Evolutionary conservation across 35 echinoderm and acorn worm species (phyloP).

Genomic region (Apostichopus japonicus): DNA sequence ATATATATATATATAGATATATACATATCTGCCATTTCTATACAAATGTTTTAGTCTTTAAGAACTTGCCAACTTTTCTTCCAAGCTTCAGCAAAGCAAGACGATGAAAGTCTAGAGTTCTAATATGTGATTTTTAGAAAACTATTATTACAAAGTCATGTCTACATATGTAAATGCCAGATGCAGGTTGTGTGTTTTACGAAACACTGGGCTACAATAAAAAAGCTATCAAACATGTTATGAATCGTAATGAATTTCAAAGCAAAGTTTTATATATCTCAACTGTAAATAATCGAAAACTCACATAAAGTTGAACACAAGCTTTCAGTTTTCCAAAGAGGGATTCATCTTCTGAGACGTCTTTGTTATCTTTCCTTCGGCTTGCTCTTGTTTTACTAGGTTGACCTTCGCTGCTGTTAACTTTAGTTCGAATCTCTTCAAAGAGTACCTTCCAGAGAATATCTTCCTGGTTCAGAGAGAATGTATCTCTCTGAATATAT

Average conservation of each 20-base stretch:
- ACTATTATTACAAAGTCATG: too few species aligned
- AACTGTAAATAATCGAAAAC: neutral
- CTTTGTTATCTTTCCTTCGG: slow-evolving; percentile 66
- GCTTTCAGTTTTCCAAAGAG: slow-evolving; percentile 93
- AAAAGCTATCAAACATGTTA: neutral
- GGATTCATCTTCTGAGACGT: slow-evolving; percentile 61
- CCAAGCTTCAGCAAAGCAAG: too few species aligned
- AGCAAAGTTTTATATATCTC: neutral
- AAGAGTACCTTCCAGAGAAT: slow-evolving; percentile 90
- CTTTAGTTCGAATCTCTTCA: slow-evolving; percentile 73
- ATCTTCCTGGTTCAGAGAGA: slow-evolving; percentile 65
- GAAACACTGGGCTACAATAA: neutral
- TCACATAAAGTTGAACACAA: slow-evolving; percentile 94
- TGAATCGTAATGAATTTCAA: neutral
- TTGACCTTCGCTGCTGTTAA: slow-evolving; percentile 69
- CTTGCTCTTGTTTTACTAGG: slow-evolving; percentile 40
- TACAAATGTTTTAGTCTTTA: too few species aligned
- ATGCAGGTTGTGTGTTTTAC: too few species aligned
- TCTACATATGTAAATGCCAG: too few species aligned
- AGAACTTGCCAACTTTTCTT: too few species aligned
- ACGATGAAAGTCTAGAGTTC: too few species aligned
- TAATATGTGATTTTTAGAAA: too few species aligned
- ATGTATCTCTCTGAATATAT: slow-evolving; percentile 82
- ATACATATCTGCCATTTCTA: too few species aligned
- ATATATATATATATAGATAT: too few species aligned